phyloP scores from a whole-genome alignment of 2,888 invertebrate genomes.

The Andrena trimmerana region DNA sequence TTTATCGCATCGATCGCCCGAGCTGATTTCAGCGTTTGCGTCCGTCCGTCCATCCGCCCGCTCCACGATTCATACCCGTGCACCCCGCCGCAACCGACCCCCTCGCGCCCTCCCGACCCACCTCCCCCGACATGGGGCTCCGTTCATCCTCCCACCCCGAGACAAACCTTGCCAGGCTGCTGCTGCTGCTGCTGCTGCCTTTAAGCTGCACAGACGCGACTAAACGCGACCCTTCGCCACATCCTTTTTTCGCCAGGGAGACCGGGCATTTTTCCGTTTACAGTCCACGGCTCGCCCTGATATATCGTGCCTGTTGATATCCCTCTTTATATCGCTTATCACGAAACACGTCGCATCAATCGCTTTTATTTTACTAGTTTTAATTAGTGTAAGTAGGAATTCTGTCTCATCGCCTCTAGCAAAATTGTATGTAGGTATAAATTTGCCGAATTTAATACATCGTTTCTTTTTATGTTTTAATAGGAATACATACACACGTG shows the following conservation, averaged over 20 bases:
- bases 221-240: constrained; percentile 56
- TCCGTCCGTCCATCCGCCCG: constrained; percentile 78
- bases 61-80: constrained; percentile 68
- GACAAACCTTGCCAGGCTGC: constrained; percentile 45
- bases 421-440: constrained; percentile 28
- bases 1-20: constrained; percentile 91
- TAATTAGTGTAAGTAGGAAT: background rate
- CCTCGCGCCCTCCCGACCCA: constrained; percentile 22
- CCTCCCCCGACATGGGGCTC: constrained; percentile 27
- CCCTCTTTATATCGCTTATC: background rate
- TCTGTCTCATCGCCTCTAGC: background rate
- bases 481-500: too few relatives aligned
- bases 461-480: background rate
- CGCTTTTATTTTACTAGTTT: background rate
- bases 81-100: constrained; percentile 49
- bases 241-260: constrained; percentile 44
- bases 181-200: constrained; percentile 58
- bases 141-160: constrained; percentile 56
- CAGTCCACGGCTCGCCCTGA: constrained; percentile 32
- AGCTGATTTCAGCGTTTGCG: constrained; percentile 84
- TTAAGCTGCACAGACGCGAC: constrained; percentile 42
- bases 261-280: constrained; percentile 21
- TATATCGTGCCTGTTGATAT: constrained; percentile 66
- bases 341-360: background rate
- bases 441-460: constrained; percentile 25